Base-by-base conservation (phyloP, 2,888 invertebrate species). In the Mechanitis mazaeus region DNA sequence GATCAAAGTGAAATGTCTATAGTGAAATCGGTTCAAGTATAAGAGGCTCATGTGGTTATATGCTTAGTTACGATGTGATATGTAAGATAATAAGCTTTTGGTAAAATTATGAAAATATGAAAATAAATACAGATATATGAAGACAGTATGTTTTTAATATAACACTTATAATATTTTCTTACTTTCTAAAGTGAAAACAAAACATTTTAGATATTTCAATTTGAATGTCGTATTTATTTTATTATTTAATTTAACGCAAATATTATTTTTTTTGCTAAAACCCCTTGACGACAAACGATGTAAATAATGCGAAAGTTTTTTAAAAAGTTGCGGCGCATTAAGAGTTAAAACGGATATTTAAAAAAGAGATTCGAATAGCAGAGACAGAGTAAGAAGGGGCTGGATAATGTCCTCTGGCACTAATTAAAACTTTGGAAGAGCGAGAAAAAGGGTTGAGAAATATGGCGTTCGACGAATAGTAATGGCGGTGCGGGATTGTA, bases 331-430 rank as follows among this genome's bases (percentile, higher is more conserved):
- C 59, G 61, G 57, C 63, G 60, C 61, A 64, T 67, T 70, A 60
- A 61, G 59, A 64, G 54, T 58, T 69, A 57, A 65, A 62, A 60
- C 76, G 76, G 76, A 77, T 79, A 77, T 81, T 83, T 69, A 75
- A 71, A 75, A 80, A 81, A 71, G 75, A 80, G 75, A 69, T 78
- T 73, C 69, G 73, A 77, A 75, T 74, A 74, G 73, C 75, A 72
- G 75, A 74, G 76, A 79, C 77, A 80, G 74, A 81, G 78, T 79
- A 79, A 75, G 80, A 81, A 81, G 80, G 80, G 78, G 74, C 76
- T 78, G 84, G 80, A 80, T 87, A 88, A 87, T 87, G 85, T 89
- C 88, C 87, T 85, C 84, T 82, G 88, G 85, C 86, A 86, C 86
- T 88, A 88, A 89, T 88, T 89, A 88, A 89, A 89, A 89, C 87